phyloP scores from a whole-genome alignment of 2,888 invertebrate species.

The Pristionchus fissidentatus region DNA sequence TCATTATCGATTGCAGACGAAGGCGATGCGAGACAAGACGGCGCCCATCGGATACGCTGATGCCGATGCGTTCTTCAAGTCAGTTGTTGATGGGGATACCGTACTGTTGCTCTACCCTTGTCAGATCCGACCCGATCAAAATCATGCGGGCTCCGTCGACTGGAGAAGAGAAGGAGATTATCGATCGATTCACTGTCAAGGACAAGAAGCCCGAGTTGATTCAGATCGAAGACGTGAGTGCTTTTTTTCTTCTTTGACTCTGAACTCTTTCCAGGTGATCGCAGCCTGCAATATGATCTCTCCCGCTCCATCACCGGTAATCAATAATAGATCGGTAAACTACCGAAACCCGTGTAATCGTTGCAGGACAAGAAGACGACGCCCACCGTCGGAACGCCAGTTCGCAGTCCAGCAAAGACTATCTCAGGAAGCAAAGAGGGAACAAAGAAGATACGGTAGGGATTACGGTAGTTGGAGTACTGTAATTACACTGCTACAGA shows the following conservation, averaged over 20 bases:
- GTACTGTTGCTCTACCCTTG: neutral
- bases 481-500: neutral
- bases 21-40: neutral
- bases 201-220: slow-evolving; percentile 18
- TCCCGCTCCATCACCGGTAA: neutral
- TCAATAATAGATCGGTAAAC: neutral
- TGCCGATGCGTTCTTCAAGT: slow-evolving; percentile 28
- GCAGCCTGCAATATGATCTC: neutral
- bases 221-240: neutral
- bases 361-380: slow-evolving; percentile 3
- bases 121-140: neutral
- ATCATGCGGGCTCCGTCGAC: neutral
- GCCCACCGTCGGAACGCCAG: neutral
- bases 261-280: slow-evolving; percentile 22
- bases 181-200: slow-evolving; percentile 4
- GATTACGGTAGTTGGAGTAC: no score
- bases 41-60: neutral
- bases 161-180: slow-evolving; percentile 25
- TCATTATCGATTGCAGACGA: neutral
- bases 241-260: neutral
- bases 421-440: no score
- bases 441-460: no score
- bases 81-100: neutral
- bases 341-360: neutral
- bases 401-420: neutral